These are phyloP conservation scores for Phalera bucephala DNA, from an alignment of 2,888 invertebrate genomes.

Conservation along the genomic window DNA sequence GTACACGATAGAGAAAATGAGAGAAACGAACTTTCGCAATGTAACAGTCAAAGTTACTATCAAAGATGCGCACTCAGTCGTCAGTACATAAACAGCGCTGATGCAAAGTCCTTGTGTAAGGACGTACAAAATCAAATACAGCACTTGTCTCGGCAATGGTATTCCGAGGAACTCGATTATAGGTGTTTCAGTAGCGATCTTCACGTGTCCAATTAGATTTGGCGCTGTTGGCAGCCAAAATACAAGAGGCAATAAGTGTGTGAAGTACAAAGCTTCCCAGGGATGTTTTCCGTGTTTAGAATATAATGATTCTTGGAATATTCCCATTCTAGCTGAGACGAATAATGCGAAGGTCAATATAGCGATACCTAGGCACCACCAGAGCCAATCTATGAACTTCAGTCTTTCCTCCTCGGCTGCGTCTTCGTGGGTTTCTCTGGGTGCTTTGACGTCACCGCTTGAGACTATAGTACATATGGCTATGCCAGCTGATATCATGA, in stretches of 20 bases:
- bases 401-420: slow-evolving; percentile 64
- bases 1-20: slow-evolving; percentile 97
- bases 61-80: slow-evolving; percentile 96
- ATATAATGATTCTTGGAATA: slow-evolving; percentile 95
- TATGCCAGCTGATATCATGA: slow-evolving; percentile 97
- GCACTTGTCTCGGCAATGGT: slow-evolving; percentile 87
- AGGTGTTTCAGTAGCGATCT: slow-evolving; percentile 87
- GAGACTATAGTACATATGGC: slow-evolving; percentile 95
- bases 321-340: slow-evolving; percentile 97
- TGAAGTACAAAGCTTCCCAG: slow-evolving; percentile 92
- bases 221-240: slow-evolving; percentile 91
- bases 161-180: slow-evolving; percentile 84
- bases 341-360: slow-evolving; percentile 94
- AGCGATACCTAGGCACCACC: slow-evolving; percentile 88
- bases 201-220: slow-evolving; percentile 90
- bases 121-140: slow-evolving; percentile 91
- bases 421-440: slow-evolving; percentile 67
- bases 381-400: slow-evolving; percentile 78
- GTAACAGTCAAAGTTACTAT: slow-evolving; percentile 98
- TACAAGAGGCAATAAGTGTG: slow-evolving; percentile 95
- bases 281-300: slow-evolving; percentile 95
- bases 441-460: slow-evolving; percentile 86
- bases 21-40: slow-evolving; percentile 95
- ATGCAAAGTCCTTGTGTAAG: slow-evolving; percentile 96
- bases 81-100: slow-evolving; percentile 96